Evolutionary conservation across 2,113 vertebrate genomes (phyloP).

Genomic region (Lota lota): DNA sequence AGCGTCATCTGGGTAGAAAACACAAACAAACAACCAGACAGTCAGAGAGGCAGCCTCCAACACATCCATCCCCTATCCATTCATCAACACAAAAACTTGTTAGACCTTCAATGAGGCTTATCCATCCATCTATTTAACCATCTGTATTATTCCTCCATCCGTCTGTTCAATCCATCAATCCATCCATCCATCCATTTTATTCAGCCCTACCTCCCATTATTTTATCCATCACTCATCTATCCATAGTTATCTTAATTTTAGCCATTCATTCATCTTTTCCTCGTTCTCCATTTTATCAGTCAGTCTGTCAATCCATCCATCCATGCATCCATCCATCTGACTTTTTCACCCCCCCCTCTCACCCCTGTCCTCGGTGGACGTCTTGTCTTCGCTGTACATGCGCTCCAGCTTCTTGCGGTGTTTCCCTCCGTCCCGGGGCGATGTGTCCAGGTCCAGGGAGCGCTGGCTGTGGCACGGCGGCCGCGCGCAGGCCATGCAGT

Average conservation of each 20-base stretch:
- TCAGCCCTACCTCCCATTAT: no score
- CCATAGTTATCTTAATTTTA: no score
- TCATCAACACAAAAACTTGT: background rate
- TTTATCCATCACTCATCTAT: no score
- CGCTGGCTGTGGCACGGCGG: conserved; percentile 79
- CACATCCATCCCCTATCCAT: background rate
- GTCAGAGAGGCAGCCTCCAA: background rate
- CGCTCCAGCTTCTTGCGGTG: conserved; percentile 88
- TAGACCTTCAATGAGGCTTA: background rate
- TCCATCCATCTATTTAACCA: background rate
- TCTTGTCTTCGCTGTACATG: conserved; percentile 89
- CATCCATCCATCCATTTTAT: background rate
- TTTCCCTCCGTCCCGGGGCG: conserved; percentile 68
- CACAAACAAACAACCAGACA: conserved; percentile 17
- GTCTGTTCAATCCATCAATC: background rate
- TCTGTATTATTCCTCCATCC: no score
- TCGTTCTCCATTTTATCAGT: no score
- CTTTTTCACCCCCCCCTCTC: background rate
- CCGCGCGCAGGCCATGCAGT: conserved; percentile 78
- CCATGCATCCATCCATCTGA: background rate
- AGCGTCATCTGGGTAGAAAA: conserved; percentile 79
- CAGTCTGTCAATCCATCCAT: background rate
- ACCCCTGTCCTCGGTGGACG: conserved; percentile 77
- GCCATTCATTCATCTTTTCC: no score
- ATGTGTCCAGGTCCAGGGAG: conserved; percentile 83